Evolutionary conservation across 1,140 invertebrate genomes (phyloP), one percentile per base, ranked within the genome.

Genomic region (Nylanderia fulva): DNA sequence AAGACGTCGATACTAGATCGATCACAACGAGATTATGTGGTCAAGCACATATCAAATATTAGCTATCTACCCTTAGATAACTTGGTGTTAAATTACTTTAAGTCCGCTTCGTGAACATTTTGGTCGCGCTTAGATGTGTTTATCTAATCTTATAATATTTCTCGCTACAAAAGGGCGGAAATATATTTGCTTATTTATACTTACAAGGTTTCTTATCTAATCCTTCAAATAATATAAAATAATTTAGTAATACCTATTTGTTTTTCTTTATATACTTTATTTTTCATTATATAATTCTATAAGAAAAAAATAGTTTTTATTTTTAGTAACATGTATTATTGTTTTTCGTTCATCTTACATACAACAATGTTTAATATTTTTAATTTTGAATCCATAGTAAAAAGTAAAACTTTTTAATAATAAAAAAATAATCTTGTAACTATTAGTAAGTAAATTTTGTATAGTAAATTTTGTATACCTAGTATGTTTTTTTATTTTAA

Each of bases 1-100:
- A n/a, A n/a, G 42, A 71, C 27, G 27, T 82, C 48, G 52, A 60
- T 71, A 52, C 39, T 82, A 82, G 77, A 72, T 80, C 24, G 11
- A 18, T 80, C 36, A 71, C 27, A 82, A 80, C 33, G 27, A 60
- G 52, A 72, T 72, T 82, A 58, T 33, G 27, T 52, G 36, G 52
- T 71, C 39, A 80, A 33, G 29, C 29, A 56, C 0, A 6, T 9
- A 39, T 39, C 18, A 42, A 77, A 56, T n/a, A 71, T 13, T 29
- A 71, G 13, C 45, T 71, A 27, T 6, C n/a, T 58, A 29, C 4
- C 21, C 8, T 27, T 13, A 4, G 21, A 13, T 21, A 29, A 18
- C 27, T 75, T 27, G 2, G 48, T n/a, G 33, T 15, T 48, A 52
- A 66, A 80, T 9, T 42, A 39, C 24, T 4, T 69, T 39, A 33